Conservation (phyloP, 2,113 vertebrate genomes). For the Spilogale gracilis region DNA sequence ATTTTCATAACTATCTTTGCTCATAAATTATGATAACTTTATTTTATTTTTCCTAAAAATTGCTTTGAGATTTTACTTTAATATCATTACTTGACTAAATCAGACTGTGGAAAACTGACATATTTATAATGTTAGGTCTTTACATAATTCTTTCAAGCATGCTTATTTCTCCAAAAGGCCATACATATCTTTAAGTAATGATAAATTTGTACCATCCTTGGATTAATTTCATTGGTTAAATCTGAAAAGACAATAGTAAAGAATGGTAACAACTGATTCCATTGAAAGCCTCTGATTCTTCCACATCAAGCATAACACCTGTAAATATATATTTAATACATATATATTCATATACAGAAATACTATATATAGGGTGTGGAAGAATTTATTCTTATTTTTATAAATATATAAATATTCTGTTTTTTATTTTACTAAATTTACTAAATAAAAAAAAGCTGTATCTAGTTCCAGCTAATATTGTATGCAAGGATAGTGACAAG, state of each 20-base stretch:
- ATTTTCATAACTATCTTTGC: neutral
- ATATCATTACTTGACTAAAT: neutral
- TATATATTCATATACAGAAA: neutral
- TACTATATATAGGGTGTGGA: neutral
- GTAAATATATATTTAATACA: neutral
- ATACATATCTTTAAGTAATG: neutral
- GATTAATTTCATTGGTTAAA: neutral
- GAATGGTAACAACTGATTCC: neutral
- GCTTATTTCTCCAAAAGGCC: conserved; percentile 32
- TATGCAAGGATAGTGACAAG: neutral
- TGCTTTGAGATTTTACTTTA: neutral
- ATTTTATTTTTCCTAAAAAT: neutral
- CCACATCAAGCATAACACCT: neutral
- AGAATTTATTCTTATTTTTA: conserved; percentile 3
- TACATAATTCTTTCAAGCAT: neutral
- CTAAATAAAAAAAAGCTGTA: neutral
- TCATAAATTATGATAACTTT: neutral
- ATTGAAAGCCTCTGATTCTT: neutral
- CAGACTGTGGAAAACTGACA: neutral
- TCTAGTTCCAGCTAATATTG: neutral
- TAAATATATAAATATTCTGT: neutral
- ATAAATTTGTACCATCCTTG: neutral
- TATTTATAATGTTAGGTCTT: neutral
- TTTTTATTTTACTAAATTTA: neutral
- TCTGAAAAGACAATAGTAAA: neutral